A percentile compares a stretch with the other conserved stretches of the same genome.
These are phyloP conservation scores for Tapera naevia DNA, from an alignment of 2,797 vertebrate genomes.

Conservation along the genomic window DNA sequence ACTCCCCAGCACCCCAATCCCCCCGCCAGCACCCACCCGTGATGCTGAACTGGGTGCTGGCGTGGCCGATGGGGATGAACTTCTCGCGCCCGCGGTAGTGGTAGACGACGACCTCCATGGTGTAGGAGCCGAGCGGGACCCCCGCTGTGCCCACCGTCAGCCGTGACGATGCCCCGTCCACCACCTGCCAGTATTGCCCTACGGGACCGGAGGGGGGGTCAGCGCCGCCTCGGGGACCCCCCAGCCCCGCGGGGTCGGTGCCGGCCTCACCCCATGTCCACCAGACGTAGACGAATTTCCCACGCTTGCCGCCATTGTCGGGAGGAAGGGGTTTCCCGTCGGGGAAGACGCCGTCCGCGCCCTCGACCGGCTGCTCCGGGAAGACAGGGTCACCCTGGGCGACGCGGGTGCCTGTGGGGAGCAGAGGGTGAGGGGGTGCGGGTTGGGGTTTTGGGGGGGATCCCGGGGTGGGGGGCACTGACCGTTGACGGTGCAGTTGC, in stretches of 20 bases:
- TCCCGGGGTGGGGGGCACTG: neutral
- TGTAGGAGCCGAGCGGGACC: slow-evolving; percentile 86
- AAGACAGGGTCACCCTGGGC: slow-evolving; percentile 83
- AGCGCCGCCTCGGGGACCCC: neutral
- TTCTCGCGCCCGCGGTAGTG: slow-evolving; percentile 86
- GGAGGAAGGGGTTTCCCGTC: slow-evolving; percentile 81
- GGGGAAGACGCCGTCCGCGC: slow-evolving; percentile 78
- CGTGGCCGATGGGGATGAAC: slow-evolving; percentile 89
- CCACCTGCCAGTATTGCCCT: slow-evolving; percentile 94
- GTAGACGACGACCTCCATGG: slow-evolving; percentile 92
- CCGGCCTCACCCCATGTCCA: slow-evolving; percentile 85
- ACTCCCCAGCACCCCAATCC: no score
- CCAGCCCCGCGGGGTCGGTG: neutral
- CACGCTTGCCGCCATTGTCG: slow-evolving; percentile 65
- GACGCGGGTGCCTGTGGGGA: slow-evolving; percentile 77
- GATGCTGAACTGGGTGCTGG: slow-evolving; percentile 84
- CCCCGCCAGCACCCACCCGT: slow-evolving; percentile 79
- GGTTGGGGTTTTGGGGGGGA: no score
- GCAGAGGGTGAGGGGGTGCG: neutral
- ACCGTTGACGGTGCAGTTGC: slow-evolving; percentile 87
- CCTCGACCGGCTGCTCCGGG: slow-evolving; percentile 57
- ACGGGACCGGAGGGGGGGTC: neutral
- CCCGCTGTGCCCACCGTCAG: slow-evolving; percentile 85
- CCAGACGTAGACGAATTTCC: slow-evolving; percentile 91
- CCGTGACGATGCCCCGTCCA: slow-evolving; percentile 85